Base-by-base conservation (phyloP, 2,113 vertebrate genomes). In the Neogale vison region DNA sequence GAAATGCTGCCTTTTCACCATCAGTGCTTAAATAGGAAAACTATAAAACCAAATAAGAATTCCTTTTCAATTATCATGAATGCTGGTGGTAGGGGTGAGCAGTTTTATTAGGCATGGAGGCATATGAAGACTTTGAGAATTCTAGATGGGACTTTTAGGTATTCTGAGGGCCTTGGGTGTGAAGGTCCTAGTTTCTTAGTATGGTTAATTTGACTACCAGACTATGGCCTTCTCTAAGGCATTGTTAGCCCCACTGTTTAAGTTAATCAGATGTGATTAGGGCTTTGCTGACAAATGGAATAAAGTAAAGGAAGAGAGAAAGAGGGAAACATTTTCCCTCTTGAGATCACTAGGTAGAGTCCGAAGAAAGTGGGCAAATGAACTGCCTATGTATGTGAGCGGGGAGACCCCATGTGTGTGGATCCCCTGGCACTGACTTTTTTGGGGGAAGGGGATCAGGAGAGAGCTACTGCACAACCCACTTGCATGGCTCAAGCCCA, bases 11-110 rank as follows among this genome's bases (percentile, higher is more conserved):
- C 52, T 94, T 88, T 90, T 69, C 36, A 79, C 72, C 77, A 42
- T 63, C 74, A 6, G 1, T 55, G 59, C 50, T 88, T 95, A 94
- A 77, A 82, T 61, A 93, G 67, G 74, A 84, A 82, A 91, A 50
- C 67, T 85, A 34, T 91, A 82, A 91, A 94, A 72, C 52, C 89
- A 96, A 96, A 45, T 89, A 63, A 82, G 77, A 93, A 93, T 36
- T 96, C 52, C 12, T 81, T 93, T 91, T 89, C 77, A 91, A 85
- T 74, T 71, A 52, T 69, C 26, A 20, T 61, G 79, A 59, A 83
- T 84, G 31, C 69, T 63, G 61, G 67, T 34, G 67, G 83, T 45
- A 74, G 34, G 34, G 18, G 45, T 52, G 71, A 90, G 47, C 52
- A 21, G 55, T 21, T 94, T 79, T 74, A 26, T 65, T 77, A 3